Percentiles rank a stretch among this genome's conserved stretches.
These are phyloP conservation scores for Chaetorhynchus papuensis DNA, from an alignment of 2,113 vertebrate genomes.

Conservation along the genomic window DNA sequence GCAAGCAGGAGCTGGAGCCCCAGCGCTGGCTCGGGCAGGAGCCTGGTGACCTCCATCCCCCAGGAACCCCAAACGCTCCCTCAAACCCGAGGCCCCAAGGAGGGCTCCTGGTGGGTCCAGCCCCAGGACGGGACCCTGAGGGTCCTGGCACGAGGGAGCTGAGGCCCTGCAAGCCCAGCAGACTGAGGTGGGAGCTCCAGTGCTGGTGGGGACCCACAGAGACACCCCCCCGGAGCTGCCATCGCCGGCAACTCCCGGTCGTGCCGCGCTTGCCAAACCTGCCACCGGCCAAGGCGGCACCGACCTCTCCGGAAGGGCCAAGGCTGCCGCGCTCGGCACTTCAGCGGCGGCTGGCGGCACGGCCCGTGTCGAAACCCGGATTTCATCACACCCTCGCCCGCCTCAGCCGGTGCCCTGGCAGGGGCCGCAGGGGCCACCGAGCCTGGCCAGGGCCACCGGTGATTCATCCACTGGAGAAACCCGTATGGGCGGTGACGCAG, in stretches of 20 bases:
- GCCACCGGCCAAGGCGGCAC: rapidly evolving
- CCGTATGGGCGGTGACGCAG: slow-evolving; percentile 20
- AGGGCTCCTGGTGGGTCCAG: rapidly evolving
- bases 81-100: rapidly evolving
- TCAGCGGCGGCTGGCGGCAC: background rate
- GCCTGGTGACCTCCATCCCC: background rate
- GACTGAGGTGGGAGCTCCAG: background rate
- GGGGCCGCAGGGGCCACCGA: background rate
- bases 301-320: background rate
- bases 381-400: background rate
- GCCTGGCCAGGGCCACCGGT: background rate
- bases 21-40: rapidly evolving
- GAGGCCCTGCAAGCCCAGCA: background rate
- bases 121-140: rapidly evolving
- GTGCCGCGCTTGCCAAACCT: background rate
- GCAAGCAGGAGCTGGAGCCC: background rate
- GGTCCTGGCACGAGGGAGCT: rapidly evolving
- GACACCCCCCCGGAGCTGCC: rapidly evolving
- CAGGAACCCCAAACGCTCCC: rapidly evolving
- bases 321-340: rapidly evolving
- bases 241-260: rapidly evolving
- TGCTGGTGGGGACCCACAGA: background rate
- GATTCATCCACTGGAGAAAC: slow-evolving; percentile 26
- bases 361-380: background rate
- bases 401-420: background rate